These are phyloP conservation scores for Virgularia gustaviana DNA, from an alignment of 92 coral and sea anemone species.

Conservation along the genomic window DNA sequence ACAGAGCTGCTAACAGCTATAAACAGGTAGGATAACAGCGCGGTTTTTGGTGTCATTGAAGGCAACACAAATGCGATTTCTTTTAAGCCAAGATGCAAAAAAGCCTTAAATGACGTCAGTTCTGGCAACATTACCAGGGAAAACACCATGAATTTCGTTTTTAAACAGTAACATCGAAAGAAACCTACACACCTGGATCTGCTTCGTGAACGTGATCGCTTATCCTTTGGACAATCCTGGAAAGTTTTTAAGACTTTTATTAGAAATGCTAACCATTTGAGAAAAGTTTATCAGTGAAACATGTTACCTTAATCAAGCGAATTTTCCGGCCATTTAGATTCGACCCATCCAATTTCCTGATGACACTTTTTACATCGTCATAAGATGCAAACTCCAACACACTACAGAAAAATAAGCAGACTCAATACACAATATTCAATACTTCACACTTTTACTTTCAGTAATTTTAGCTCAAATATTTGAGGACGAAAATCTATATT, in stretches of 20 bases:
- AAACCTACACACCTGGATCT: slow-evolving; percentile 79
- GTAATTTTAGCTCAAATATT: not conserved
- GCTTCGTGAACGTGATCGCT: slow-evolving; percentile 72
- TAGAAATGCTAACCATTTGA: not conserved
- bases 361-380: slow-evolving; percentile 69
- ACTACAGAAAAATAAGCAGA: slow-evolving; percentile 43
- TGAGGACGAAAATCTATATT: no score
- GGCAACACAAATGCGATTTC: no score
- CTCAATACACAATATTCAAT: not conserved
- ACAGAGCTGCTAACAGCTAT: no score
- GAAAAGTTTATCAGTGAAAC: no score
- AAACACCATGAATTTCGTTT: not conserved
- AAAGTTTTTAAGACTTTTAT: no score
- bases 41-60: no score
- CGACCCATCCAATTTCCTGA: slow-evolving; percentile 84
- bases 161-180: not conserved
- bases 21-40: no score
- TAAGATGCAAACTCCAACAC: slow-evolving; percentile 72
- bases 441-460: not conserved
- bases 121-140: no score
- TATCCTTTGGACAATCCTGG: slow-evolving; percentile 72
- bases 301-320: slow-evolving; percentile 77
- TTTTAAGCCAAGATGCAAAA: no score
- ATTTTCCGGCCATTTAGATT: slow-evolving; percentile 83
- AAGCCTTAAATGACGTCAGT: no score